These are phyloP conservation scores for Drosophila acutilabella DNA, from an alignment of 2,888 invertebrate species.

Conservation along the genomic window DNA sequence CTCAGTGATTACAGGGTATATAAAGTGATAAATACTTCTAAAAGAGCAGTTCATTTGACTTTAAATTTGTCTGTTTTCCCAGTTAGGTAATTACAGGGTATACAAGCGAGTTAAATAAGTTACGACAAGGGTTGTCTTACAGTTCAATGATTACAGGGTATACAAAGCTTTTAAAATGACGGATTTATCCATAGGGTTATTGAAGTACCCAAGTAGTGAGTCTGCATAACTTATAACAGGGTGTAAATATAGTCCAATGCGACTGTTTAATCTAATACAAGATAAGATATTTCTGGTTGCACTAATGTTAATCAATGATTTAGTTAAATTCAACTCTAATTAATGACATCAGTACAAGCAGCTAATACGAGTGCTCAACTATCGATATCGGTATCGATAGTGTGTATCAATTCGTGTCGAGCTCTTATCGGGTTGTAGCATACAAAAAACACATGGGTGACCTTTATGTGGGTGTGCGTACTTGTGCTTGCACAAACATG, in stretches of 20 bases:
- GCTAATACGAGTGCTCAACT: background rate
- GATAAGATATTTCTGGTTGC: conserved; percentile 8
- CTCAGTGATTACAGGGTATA: no score
- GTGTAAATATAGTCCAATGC: background rate
- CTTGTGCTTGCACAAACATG: background rate
- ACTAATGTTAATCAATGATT: conserved; percentile 4
- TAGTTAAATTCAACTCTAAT: background rate
- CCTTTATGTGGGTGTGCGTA: background rate
- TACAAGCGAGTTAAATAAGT: no score
- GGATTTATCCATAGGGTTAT: no score
- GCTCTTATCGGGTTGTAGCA: background rate
- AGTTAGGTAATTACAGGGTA: no score
- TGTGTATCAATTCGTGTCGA: conserved; percentile 3
- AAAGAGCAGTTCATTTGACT: no score
- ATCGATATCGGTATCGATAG: background rate
- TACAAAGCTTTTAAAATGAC: no score
- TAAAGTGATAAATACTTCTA: no score
- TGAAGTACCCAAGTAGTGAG: no score
- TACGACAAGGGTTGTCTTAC: no score
- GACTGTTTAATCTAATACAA: background rate
- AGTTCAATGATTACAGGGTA: no score
- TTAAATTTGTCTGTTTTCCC: no score
- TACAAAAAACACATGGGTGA: no score
- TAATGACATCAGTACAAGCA: background rate
- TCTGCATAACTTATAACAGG: background rate